These are phyloP conservation scores for Macrocentrus cingulum DNA, from an alignment of 1,140 invertebrate genomes.

Conservation along the genomic window DNA sequence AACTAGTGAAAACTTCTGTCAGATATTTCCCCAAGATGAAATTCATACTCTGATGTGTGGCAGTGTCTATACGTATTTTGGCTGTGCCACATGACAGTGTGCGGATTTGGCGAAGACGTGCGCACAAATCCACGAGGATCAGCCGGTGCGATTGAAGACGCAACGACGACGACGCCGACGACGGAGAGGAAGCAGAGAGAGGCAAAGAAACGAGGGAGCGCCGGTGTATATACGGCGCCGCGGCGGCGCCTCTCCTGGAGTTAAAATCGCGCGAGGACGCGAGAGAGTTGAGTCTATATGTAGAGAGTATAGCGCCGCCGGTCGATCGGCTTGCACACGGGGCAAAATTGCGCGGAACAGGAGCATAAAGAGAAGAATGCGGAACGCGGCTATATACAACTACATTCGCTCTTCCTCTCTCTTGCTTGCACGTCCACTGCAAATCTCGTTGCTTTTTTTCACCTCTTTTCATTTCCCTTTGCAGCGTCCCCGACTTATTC, in stretches of 20 bases:
- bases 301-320: too few species aligned
- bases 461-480: not conserved
- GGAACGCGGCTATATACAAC: constrained; percentile 29
- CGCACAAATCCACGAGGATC: constrained; percentile 26
- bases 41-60: too few species aligned
- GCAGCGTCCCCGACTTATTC: not conserved
- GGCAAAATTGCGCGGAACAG: constrained; percentile 33
- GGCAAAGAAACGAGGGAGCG: constrained; percentile 2
- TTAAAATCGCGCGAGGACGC: constrained; percentile 34
- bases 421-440: not conserved
- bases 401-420: not conserved
- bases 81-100: too few species aligned
- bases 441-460: not conserved
- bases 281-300: not conserved
- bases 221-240: constrained; percentile 15
- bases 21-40: too few species aligned
- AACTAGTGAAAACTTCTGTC: too few species aligned
- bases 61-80: too few species aligned
- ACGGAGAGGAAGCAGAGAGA: not conserved
- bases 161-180: not conserved
- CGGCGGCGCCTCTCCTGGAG: constrained; percentile 25
- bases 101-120: constrained; percentile 23
- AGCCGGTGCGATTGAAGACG: constrained; percentile 20
- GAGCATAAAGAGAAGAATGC: constrained; percentile 36
- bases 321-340: constrained; percentile 31